Base-by-base conservation (phyloP, 2,888 invertebrate genomes). In the Stenodera caucasica region DNA sequence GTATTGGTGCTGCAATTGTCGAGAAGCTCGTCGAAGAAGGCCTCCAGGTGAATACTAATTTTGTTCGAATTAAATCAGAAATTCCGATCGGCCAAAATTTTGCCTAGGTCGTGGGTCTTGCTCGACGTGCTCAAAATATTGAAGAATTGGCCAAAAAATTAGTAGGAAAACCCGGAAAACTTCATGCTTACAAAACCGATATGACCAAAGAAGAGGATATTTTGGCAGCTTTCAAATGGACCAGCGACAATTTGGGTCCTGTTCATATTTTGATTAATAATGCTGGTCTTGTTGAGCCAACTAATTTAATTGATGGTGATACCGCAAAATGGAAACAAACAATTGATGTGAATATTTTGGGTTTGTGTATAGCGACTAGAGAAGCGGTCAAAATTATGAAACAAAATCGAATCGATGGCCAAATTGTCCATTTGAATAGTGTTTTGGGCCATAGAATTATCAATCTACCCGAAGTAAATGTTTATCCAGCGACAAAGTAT, bases 1-100 rank as follows among this genome's bases (percentile, higher is more conserved):
- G 88, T 2, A 87, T 88, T 57, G 88, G 85, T 14, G 82, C 81
- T 1, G 82, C 81, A 5, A 79, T 84, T 49, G 77, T 78, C 5
- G 70, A 75, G 63, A 79, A 81, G 57, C 75, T 86, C 32, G 78
- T 82, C 0, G 75, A 79, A 49, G 75, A 79, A 7, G 87, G 86
- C 0, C 66, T 87, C 58, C 80, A 80, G 55, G 87, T 87, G 67
- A 70, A 63, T n/a, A n/a, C n/a, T n/a, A n/a, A n/a, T n/a, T n/a
- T n/a, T n/a, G n/a, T n/a, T 61, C 7, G 56, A 63, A 9, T 15
- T 21, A 1, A 18, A 45, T 11, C 5, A 29, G 8, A 0, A 12
- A 35, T 11, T 2, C 37, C n/a, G n/a, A n/a, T n/a, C n/a, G n/a
- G n/a, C n/a, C n/a, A n/a, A n/a, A n/a, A n/a, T n/a, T n/a, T n/a